These are phyloP conservation scores for Falco berigora DNA, from an alignment of 2,797 vertebrate species.

Conservation along the genomic window DNA sequence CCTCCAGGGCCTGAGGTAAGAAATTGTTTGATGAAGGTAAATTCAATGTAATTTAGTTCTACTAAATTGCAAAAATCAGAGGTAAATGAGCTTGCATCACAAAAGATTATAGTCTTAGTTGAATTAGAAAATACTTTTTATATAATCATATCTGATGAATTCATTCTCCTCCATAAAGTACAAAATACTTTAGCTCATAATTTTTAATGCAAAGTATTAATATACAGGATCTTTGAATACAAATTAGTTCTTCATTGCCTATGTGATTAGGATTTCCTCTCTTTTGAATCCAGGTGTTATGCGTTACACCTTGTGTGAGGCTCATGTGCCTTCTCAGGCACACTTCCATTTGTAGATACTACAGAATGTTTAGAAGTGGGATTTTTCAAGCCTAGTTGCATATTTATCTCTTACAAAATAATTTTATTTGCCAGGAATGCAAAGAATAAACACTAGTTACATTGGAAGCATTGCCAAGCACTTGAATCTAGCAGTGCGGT, in stretches of 20 bases:
- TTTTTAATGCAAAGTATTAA: not conserved
- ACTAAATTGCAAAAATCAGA: not conserved
- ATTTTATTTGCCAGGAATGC: not conserved
- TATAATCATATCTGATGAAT: not conserved
- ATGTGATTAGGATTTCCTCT: not conserved
- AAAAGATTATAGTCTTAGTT: not conserved
- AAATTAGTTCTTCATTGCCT: not conserved
- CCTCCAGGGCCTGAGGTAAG: constrained; percentile 84
- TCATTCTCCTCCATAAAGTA: not conserved
- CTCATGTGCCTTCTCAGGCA: not conserved
- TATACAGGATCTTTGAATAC: not conserved
- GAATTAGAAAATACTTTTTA: not conserved
- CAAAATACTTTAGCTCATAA: not conserved
- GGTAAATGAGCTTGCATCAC: not conserved
- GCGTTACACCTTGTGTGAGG: not conserved
- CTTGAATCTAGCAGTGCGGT: not conserved
- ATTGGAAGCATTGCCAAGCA: not conserved
- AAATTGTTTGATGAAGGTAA: not conserved
- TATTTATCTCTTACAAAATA: not conserved
- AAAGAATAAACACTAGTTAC: not conserved
- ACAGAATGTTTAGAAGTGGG: not conserved
- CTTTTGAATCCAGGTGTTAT: not conserved
- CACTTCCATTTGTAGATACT: not conserved
- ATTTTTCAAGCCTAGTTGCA: not conserved
- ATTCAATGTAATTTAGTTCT: not conserved